phyloP scores from a whole-genome alignment of 1,140 invertebrate species.

The Yoshiicerus persimilis region DNA sequence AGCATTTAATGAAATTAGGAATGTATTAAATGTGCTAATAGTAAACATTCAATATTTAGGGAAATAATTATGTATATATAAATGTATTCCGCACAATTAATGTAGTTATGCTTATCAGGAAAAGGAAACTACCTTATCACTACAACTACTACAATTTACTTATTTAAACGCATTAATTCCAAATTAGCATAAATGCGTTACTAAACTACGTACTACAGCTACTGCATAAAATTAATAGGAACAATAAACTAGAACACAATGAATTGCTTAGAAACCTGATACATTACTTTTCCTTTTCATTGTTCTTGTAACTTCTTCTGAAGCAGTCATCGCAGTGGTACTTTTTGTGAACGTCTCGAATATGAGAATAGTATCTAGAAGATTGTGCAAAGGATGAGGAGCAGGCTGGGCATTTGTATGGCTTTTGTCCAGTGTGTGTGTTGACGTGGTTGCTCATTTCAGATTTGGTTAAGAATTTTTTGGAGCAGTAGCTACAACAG shows the following conservation, averaged over 20 bases:
- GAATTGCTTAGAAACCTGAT: background rate
- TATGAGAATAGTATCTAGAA: constrained; percentile 15
- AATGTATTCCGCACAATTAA: too few species aligned
- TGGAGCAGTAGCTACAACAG: background rate
- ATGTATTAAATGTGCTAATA: too few species aligned
- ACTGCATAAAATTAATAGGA: background rate
- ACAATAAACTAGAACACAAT: background rate
- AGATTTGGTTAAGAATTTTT: constrained; percentile 2
- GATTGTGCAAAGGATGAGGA: background rate
- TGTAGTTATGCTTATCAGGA: too few species aligned
- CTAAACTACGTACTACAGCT: background rate
- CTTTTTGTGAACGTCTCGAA: background rate
- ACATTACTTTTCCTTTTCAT: background rate
- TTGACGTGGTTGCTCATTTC: constrained; percentile 19
- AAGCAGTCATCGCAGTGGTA: constrained; percentile 15
- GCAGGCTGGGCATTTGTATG: background rate
- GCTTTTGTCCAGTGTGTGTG: constrained; percentile 13
- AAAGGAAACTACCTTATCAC: too few species aligned
- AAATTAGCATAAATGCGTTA: background rate
- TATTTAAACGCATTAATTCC: too few species aligned
- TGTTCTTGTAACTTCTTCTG: background rate
- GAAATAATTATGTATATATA: too few species aligned
- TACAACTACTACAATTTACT: too few species aligned
- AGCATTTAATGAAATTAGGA: too few species aligned
- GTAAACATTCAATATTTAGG: too few species aligned